phyloP scores from a whole-genome alignment of 1,140 invertebrate genomes.

The Drosophila ambigua region DNA sequence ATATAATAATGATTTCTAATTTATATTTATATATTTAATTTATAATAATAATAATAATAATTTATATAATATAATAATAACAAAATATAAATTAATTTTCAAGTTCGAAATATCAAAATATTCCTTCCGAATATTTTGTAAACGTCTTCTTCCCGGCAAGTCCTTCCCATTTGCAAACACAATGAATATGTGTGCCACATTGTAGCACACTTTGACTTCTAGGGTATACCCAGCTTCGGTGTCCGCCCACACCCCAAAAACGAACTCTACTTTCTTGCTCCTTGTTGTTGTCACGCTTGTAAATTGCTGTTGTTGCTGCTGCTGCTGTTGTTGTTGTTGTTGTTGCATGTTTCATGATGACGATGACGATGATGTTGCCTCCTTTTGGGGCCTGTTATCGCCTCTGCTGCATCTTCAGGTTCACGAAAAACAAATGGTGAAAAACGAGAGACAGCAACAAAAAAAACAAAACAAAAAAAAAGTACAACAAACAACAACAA shows the following conservation, averaged over 20 bases:
- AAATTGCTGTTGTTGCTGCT: constrained; percentile 53
- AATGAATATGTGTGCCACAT: too few species aligned
- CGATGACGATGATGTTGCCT: constrained; percentile 40
- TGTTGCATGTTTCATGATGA: constrained; percentile 25
- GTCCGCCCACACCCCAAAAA: background rate
- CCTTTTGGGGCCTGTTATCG: constrained; percentile 55
- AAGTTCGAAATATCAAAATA: too few species aligned
- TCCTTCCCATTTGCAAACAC: too few species aligned
- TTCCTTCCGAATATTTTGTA: too few species aligned
- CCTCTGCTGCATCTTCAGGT: constrained; percentile 64
- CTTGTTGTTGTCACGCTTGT: constrained; percentile 54
- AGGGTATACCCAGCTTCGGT: too few species aligned
- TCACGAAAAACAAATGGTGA: constrained; percentile 61
- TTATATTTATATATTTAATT: too few species aligned
- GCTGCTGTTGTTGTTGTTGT: constrained; percentile 5
- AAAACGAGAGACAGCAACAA: constrained; percentile 27
- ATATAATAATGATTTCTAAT: too few species aligned
- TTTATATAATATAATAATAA: too few species aligned
- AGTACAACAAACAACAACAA: background rate
- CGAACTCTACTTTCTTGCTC: background rate
- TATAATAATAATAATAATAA: too few species aligned
- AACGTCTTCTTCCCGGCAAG: too few species aligned
- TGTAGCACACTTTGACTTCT: too few species aligned
- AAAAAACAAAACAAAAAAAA: constrained; percentile 27
- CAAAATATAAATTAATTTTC: too few species aligned